These are phyloP conservation scores for Nylanderia fulva DNA, from an alignment of 1,140 invertebrate species.

Conservation along the genomic window DNA sequence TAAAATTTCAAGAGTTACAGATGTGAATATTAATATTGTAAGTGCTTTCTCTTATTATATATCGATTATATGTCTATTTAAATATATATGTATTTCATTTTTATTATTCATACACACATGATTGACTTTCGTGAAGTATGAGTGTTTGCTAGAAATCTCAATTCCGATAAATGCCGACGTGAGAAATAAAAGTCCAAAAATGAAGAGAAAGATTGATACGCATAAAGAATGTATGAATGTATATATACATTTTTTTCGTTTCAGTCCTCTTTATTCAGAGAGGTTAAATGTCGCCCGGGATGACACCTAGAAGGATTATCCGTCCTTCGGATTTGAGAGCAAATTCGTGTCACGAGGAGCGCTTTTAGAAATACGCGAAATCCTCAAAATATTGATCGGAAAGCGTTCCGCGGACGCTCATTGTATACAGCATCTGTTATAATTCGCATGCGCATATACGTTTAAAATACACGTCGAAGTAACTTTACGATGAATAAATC, in stretches of 20 bases:
- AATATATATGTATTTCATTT: no score
- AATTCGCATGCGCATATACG: conserved; percentile 26
- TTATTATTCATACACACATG: not conserved
- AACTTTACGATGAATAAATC: not conserved
- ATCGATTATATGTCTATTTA: not conserved
- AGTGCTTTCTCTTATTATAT: not conserved
- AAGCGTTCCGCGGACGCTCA: not conserved
- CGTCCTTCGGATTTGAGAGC: conserved; percentile 28
- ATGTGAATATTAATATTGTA: not conserved
- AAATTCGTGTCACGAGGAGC: conserved; percentile 28
- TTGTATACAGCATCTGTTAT: not conserved
- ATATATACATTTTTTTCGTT: not conserved
- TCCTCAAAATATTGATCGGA: conserved; percentile 45
- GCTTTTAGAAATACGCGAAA: conserved; percentile 14
- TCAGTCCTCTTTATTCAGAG: not conserved
- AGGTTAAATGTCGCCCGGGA: not conserved
- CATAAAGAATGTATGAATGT: not conserved
- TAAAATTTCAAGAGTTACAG: not conserved
- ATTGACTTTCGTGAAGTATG: not conserved
- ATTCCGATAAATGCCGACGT: not conserved
- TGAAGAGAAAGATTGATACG: not conserved
- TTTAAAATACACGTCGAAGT: not conserved
- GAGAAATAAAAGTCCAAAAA: not conserved
- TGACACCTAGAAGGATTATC: conserved; percentile 16
- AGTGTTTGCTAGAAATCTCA: not conserved